These are phyloP conservation scores for Drosophila nr. perissopoda DNA, from an alignment of 2,888 invertebrate genomes.

Conservation along the genomic window DNA sequence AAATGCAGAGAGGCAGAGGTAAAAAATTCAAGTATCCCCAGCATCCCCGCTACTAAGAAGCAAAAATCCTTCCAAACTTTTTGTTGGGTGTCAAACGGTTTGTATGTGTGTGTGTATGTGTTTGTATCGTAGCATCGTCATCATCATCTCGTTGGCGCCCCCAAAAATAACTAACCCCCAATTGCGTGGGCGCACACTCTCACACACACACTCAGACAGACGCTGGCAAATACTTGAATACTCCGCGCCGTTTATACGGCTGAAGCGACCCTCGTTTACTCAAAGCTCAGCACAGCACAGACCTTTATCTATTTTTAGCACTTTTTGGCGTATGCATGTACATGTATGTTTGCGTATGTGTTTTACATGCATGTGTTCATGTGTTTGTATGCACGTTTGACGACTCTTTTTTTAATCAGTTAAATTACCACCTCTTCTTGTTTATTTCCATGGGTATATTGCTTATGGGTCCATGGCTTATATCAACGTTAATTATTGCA, in stretches of 20 bases:
- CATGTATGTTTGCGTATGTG: background rate
- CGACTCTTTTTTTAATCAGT: conserved; percentile 7
- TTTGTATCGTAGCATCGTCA: conserved; percentile 42
- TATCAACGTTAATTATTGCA: conserved; percentile 35
- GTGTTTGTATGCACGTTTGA: background rate
- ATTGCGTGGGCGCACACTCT: conserved; percentile 31
- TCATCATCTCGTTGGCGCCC: conserved; percentile 40
- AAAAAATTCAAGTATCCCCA: conserved; percentile 26
- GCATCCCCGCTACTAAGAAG: conserved; percentile 62
- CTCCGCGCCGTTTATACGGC: conserved; percentile 23
- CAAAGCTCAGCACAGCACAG: conserved; percentile 32
- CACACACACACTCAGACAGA: conserved; percentile 24
- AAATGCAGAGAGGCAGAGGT: conserved; percentile 29
- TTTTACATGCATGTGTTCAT: background rate
- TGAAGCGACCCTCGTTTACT: conserved; percentile 53
- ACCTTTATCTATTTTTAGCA: conserved; percentile 65
- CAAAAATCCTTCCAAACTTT: conserved; percentile 54
- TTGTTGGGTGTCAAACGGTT: conserved; percentile 50
- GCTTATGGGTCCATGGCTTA: conserved; percentile 22
- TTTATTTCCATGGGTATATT: conserved; percentile 42
- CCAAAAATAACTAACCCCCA: conserved; percentile 77
- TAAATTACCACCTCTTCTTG: conserved; percentile 45
- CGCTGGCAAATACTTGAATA: conserved; percentile 29
- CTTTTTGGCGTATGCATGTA: conserved; percentile 44
- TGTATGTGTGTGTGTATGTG: conserved; percentile 5